Conservation (phyloP, 2,797 vertebrate species). For the Simalia tracyae region DNA sequence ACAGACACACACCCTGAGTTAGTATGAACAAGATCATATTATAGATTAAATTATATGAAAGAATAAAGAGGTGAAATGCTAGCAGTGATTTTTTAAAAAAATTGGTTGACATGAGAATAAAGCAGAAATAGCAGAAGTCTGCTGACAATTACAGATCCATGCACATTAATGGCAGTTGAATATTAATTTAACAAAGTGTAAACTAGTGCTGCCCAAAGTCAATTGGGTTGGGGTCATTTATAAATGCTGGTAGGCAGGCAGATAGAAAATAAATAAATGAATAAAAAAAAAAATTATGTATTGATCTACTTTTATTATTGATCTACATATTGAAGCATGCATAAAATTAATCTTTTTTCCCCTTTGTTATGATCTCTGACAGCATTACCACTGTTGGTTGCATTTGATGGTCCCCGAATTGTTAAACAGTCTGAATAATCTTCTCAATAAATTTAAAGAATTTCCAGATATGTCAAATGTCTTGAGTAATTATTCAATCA, state of each 20-base stretch:
- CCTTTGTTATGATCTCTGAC: conserved; percentile 57
- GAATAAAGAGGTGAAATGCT: conserved; percentile 41
- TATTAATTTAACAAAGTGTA: conserved; percentile 45
- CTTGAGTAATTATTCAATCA: conserved; percentile 79
- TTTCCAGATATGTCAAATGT: conserved; percentile 78
- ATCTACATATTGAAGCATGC: conserved; percentile 34
- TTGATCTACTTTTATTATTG: conserved; percentile 33
- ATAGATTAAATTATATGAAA: conserved; percentile 11
- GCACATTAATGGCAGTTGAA: conserved; percentile 5
- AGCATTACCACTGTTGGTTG: conserved; percentile 81
- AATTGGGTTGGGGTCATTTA: conserved; percentile 14
- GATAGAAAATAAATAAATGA: not conserved
- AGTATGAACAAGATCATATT: not conserved
- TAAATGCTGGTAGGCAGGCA: not conserved
- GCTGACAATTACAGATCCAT: conserved; percentile 18
- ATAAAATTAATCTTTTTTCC: conserved; percentile 51
- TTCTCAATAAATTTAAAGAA: conserved; percentile 77
- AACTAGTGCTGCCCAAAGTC: conserved; percentile 17
- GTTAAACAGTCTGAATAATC: conserved; percentile 73
- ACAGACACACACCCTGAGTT: not conserved
- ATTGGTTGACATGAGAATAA: conserved; percentile 25
- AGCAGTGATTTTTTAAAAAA: conserved; percentile 21
- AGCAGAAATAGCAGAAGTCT: conserved; percentile 22
- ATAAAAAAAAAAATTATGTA: not conserved
- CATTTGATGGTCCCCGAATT: conserved; percentile 77